Evolutionary conservation across 2,113 vertebrate species (phyloP).

Genomic region (Pipa parva): DNA sequence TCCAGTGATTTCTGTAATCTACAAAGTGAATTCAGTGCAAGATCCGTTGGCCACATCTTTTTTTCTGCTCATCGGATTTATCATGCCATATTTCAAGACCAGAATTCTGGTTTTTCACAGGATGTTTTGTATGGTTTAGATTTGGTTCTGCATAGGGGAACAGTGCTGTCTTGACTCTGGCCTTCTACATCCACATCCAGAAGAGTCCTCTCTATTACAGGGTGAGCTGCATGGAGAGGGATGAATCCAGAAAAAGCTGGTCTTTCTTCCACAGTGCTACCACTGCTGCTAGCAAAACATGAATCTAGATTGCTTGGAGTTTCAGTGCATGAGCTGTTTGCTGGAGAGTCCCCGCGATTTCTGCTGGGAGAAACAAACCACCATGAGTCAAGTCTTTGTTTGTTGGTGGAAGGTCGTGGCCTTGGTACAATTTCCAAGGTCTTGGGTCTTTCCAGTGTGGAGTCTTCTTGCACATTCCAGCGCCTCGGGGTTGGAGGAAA

Average conservation of each 20-base stretch:
- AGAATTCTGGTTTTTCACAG: constrained; percentile 81
- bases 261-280: constrained; percentile 74
- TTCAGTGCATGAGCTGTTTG: constrained; percentile 88
- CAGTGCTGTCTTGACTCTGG: constrained; percentile 83
- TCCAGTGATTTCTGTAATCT: constrained; percentile 56
- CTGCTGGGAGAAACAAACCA: constrained; percentile 77
- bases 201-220: constrained; percentile 68
- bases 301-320: constrained; percentile 90
- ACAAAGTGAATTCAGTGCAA: constrained; percentile 84
- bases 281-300: constrained; percentile 74
- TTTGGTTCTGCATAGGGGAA: constrained; percentile 83
- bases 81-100: constrained; percentile 66
- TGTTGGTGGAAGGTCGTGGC: constrained; percentile 82
- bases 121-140: constrained; percentile 70
- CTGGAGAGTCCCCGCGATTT: constrained; percentile 76
- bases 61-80: not conserved
- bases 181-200: constrained; percentile 86
- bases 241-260: constrained; percentile 72
- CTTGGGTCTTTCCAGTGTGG: constrained; percentile 86
- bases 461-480: constrained; percentile 69
- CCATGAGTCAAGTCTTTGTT: constrained; percentile 77
- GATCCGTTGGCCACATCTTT: constrained; percentile 60
- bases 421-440: constrained; percentile 88
- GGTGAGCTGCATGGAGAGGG: constrained; percentile 60
- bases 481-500: constrained; percentile 89